phyloP scores from a whole-genome alignment of 2,888 invertebrate genomes.

The Leucophenga maculata region DNA sequence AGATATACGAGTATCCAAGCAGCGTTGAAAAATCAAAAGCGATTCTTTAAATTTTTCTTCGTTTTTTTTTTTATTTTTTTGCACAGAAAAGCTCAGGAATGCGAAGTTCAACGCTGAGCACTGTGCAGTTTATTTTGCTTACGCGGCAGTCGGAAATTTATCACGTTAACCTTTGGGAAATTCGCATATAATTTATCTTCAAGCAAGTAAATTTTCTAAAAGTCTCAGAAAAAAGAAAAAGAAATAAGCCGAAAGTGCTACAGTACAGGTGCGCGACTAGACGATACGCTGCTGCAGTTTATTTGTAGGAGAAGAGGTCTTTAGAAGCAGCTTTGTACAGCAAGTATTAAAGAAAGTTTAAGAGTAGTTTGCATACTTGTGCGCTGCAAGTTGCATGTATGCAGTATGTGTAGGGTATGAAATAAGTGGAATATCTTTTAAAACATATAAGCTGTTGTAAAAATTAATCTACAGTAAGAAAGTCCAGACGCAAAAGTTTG shows the following conservation, averaged over 20 bases:
- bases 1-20: conserved; percentile 22
- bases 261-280: conserved; percentile 30
- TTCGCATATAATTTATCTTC: conserved; percentile 66
- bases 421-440: too few relatives aligned
- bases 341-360: conserved; percentile 16
- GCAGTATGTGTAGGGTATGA: too few relatives aligned
- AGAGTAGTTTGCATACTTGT: too few relatives aligned
- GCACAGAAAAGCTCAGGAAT: neutral
- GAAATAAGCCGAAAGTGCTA: neutral
- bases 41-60: neutral
- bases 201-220: conserved; percentile 58
- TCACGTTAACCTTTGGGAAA: conserved; percentile 67
- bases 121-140: conserved; percentile 56
- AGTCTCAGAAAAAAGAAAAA: conserved; percentile 26
- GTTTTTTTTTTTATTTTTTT: too few relatives aligned
- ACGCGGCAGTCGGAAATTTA: conserved; percentile 59
- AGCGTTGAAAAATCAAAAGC: neutral
- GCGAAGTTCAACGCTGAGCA: conserved; percentile 40
- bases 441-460: neutral
- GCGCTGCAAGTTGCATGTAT: too few relatives aligned
- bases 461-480: neutral
- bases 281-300: conserved; percentile 4
- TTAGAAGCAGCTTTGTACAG: neutral
- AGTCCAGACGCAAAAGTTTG: too few relatives aligned
- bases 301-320: conserved; percentile 26